A percentile compares a stretch with the other conserved stretches of the same genome.
These are phyloP conservation scores for Paracentrotus lividus DNA, from an alignment of 53 echinoderm and acorn worm species.

Conservation along the genomic window DNA sequence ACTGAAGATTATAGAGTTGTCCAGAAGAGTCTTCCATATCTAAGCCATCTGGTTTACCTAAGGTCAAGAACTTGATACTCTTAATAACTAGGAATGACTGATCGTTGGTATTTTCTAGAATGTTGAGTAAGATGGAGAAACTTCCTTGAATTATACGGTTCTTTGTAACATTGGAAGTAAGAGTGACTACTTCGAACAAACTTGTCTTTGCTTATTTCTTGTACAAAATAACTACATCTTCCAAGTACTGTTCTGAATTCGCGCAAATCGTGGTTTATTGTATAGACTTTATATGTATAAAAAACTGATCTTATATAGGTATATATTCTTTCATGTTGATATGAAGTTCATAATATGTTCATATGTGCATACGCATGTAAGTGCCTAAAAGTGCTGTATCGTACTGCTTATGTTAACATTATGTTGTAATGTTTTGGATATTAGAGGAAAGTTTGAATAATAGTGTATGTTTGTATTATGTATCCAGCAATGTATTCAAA, in stretches of 20 bases:
- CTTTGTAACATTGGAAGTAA: not conserved
- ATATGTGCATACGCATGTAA: constrained; percentile 34
- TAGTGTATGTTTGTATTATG: not conserved
- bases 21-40: not conserved
- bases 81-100: not conserved
- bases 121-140: not conserved
- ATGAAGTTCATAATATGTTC: not conserved
- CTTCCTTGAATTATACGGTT: not conserved
- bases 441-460: not conserved
- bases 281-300: constrained; percentile 53
- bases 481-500: constrained; percentile 6
- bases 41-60: not conserved
- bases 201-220: constrained; percentile 16
- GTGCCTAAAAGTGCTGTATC: constrained; percentile 48
- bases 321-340: constrained; percentile 22
- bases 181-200: not conserved
- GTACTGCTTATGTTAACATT: not conserved
- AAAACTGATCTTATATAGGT: constrained; percentile 47
- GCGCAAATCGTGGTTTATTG: constrained; percentile 55
- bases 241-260: constrained; percentile 58
- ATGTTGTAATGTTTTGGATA: not conserved
- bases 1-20: not conserved
- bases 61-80: not conserved
- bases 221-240: constrained; percentile 44
- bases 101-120: not conserved